Evolutionary conservation across 2,113 vertebrate genomes (phyloP), one percentile per base, ranked within the genome.

Genomic region (Hemichromis elongatus): DNA sequence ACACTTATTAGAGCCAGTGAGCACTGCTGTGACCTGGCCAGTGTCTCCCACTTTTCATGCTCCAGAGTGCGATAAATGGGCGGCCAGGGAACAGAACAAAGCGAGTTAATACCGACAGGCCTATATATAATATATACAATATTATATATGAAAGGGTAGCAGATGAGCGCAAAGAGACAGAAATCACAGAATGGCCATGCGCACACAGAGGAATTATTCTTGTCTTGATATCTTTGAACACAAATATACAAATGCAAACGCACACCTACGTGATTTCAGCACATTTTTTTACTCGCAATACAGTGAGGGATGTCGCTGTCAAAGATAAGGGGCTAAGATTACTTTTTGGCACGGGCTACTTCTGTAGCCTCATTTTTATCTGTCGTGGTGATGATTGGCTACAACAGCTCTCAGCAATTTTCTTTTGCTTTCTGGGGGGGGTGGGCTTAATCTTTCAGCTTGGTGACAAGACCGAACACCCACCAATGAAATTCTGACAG

Each of bases 1-100:
- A 86, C 88, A 92, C 91, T 85, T 94, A 93, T 93, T 92, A 90
- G 77, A 92, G 85, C 70, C 40, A 28, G 79, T 11, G 86, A 85
- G 86, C 78, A 24, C 42, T 10, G 84, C 81, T 78, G 82, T 80
- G 90, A 93, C 90, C 92, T 4, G n/a, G 28, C 84, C 68, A 35
- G 54, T 80, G 83, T 89, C 83, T 83, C 57, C 37, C 37, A 21
- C 81, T 75, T 50, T 70, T 83, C 59, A 55, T 45, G 53, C 84
- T 86, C 21, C 40, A 28, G 80, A 55, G 73, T 82, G 42, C 10
- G 4, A 75, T 75, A 75, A 75, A 47, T 75, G 16, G 16, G 26
- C 24, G 9, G 66, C 21, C 5, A 47, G 16, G 68, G 16, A 50
- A 75, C 42, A 50, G 82, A 91, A 93, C 86, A 84, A 86, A 90